Evolutionary conservation across 1,140 invertebrate genomes (phyloP), one percentile per base, ranked within the genome.

Genomic region (Carposina sasakii): DNA sequence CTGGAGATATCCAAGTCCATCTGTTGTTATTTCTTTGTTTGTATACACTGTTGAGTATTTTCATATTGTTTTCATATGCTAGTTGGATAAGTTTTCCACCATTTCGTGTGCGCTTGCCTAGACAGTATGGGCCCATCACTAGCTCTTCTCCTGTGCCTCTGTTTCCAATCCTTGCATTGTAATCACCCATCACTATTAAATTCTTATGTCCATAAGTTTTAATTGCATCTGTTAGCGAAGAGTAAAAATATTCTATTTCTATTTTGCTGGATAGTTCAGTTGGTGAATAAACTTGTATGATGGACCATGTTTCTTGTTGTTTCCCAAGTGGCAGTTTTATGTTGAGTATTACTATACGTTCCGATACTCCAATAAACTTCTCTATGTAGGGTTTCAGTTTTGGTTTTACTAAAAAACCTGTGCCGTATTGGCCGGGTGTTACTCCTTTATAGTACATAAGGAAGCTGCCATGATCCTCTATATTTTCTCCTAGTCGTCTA

Each of bases 1-100:
- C 28, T 22, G 40, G 40, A 26, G 40, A 42, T 28, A 42, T 5
- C 40, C 40, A 42, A 12, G 42, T 44, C 42, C 42, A 44, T 8
- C 9, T 22, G 2, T 28, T 44, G 5, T 19, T 31, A 15, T 31
- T n/a, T 31, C n/a, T 30, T 20, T 44, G 30, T 19, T 31, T 44
- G 24, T 4, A 44, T 3, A 23, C n/a, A 1, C 16, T 31, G 12
- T 44, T 44, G 12, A 44, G 1, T 17, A 31, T 31, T 3, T 4
- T 21, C 1, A 44, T 26, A 1, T 44, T 5, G 16, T 37, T 3
- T 37, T 37, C 34, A 8, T 9, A 20, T 8, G 34, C 34, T 19
- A 37, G 13, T 15, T 37, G 17, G 3, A 37, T 13, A 10, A 37
- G 15, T 20, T 20, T 37, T 19, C 20, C n/a, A 3, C 34, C 34